Evolutionary conservation across 1,140 invertebrate species (phyloP), one percentile per base, ranked within the genome.

Genomic region (Brachionus rubens): DNA sequence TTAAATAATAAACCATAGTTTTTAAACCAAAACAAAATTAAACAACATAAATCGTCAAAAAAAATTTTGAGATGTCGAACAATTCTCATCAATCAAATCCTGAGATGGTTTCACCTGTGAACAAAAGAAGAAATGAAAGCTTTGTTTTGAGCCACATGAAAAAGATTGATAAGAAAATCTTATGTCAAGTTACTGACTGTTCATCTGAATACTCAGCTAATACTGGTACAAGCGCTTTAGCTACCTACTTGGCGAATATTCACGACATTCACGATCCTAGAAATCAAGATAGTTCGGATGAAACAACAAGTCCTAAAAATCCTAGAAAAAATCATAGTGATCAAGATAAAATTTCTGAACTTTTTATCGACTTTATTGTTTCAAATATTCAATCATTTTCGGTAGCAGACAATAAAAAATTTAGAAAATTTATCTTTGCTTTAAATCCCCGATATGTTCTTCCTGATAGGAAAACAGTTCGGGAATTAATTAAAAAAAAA

Each of bases 401-500:
- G 30, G 28, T 56, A 30, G 52, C 52, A 56, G 52, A 56, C 52
- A 10, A 56, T 56, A 30, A 30, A 33, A 56, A 56, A n/a, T 56
- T 56, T 56, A 56, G 52, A 56, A 56, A 56, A 56, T 56, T 56
- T 56, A 56, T 56, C 28, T 56, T 56, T 56, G 10, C 24, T 16
- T 56, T 56, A 56, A 56, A 56, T 56, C 24, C 24, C 28, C 21
- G 26, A 54, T 54, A 54, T 26, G 24, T 54, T 54, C 50, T 54
- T 54, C 50, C 50, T 24, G 24, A 54, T 26, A 54, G 28, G 28
- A 56, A 56, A 56, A 56, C 26, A 30, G 52, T 56, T 14, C 28
- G 52, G 52, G 52, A 56, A 56, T 16, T 5, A n/a, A 33, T 30
- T 33, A 28, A 28, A 33, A 56, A 56, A 56, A 56, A 33, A 56